Conservation (phyloP, 2,113 vertebrate genomes). For the Atrichornis clamosus region DNA sequence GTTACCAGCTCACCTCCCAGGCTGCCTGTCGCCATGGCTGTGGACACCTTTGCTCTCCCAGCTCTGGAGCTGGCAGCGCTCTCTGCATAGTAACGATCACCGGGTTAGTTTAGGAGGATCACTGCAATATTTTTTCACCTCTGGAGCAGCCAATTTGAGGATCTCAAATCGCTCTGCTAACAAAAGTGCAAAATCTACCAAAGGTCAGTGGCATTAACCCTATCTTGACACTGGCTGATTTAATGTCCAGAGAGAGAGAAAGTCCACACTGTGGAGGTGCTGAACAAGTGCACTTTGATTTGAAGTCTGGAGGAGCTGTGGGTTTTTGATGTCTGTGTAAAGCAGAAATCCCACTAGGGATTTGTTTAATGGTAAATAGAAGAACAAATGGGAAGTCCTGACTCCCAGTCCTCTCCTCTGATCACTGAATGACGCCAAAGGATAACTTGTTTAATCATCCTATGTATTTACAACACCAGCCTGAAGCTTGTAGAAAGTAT, state of each 20-base stretch:
- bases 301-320: background rate
- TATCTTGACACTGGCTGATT: background rate
- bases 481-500: background rate
- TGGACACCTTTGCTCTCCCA: background rate
- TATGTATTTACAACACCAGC: background rate
- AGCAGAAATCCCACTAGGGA: background rate
- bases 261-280: background rate
- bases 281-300: background rate
- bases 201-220: constrained; percentile 15
- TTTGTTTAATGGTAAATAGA: constrained; percentile 27
- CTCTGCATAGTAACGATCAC: background rate
- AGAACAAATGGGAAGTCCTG: background rate
- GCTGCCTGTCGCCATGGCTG: background rate
- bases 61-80: background rate
- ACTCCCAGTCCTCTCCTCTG: background rate
- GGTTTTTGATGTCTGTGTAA: background rate
- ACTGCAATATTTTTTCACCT: background rate
- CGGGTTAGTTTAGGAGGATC: background rate
- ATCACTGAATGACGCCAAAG: background rate
- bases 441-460: background rate
- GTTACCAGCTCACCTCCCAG: background rate
- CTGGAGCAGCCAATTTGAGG: background rate
- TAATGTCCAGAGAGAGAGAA: background rate
- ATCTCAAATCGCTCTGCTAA: background rate
- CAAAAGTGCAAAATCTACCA: background rate